Conservation (phyloP, 1,140 invertebrate species). For the Whitmania pigra region DNA sequence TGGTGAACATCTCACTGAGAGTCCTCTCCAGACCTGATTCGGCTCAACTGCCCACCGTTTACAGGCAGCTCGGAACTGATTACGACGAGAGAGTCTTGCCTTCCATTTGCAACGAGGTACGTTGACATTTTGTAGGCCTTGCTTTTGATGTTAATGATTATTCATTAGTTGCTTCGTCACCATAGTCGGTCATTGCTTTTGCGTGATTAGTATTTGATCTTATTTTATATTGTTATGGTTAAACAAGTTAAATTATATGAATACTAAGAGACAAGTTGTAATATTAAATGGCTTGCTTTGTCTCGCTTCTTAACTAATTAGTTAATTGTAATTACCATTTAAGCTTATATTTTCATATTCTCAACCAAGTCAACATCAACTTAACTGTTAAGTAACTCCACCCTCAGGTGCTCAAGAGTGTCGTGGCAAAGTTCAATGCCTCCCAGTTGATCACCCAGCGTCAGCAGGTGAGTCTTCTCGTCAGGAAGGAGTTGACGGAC, state of each 20-base stretch:
- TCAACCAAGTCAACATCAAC: background rate
- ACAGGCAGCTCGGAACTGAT: constrained; percentile 61
- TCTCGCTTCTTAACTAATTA: no score
- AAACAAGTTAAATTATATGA: no score
- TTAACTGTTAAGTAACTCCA: no score
- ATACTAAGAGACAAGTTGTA: background rate
- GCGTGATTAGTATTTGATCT: background rate
- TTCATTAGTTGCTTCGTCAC: background rate
- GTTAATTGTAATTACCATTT: no score
- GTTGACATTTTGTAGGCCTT: background rate
- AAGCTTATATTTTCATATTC: no score
- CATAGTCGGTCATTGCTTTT: background rate
- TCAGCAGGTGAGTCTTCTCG: constrained; percentile 72
- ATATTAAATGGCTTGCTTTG: no score
- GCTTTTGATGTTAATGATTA: background rate
- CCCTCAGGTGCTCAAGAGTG: constrained; percentile 68
- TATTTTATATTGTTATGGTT: no score
- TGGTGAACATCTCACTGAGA: constrained; percentile 95
- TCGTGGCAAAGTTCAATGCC: constrained; percentile 99
- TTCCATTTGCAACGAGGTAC: constrained; percentile 95
- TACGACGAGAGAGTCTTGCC: constrained; percentile 63
- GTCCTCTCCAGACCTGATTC: constrained; percentile 87
- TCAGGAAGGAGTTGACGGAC: constrained; percentile 83
- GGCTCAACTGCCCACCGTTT: constrained; percentile 64
- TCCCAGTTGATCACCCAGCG: constrained; percentile 96